Conservation (phyloP, 2,888 invertebrate species). For the Lasioglossum morio region DNA sequence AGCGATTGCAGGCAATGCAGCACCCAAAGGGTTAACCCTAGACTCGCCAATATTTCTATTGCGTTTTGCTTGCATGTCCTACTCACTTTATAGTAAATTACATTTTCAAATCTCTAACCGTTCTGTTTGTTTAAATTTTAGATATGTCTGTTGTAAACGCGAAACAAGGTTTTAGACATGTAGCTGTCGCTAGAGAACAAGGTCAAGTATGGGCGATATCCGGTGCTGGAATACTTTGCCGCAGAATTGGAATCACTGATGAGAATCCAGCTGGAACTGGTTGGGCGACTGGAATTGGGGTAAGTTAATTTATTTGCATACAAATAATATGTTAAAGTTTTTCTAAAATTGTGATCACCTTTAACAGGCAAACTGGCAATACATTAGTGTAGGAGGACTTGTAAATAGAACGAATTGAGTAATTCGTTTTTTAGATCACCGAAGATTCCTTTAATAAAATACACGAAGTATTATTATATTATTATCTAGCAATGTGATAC, state of each 20-base stretch:
- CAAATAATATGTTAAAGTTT: background rate
- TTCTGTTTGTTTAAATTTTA: conserved; percentile 46
- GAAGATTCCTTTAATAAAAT: conserved; percentile 7
- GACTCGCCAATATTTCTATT: background rate
- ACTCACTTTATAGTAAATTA: background rate
- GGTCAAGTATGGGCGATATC: conserved; percentile 92
- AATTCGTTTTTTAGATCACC: conserved; percentile 4
- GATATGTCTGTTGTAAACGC: conserved; percentile 81
- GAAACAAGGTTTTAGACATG: conserved; percentile 88
- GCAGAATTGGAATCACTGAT: conserved; percentile 90
- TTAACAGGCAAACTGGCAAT: conserved; percentile 82
- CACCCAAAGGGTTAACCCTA: conserved; percentile 9
- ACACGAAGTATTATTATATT: conserved; percentile 34
- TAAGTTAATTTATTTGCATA: conserved; percentile 76
- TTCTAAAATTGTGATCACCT: conserved; percentile 37
- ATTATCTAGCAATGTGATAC: conserved; percentile 24
- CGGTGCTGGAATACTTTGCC: conserved; percentile 89
- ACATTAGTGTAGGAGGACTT: conserved; percentile 79
- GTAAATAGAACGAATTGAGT: conserved; percentile 72
- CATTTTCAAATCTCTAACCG: background rate
- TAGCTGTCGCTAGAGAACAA: conserved; percentile 88
- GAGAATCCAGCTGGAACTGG: conserved; percentile 91
- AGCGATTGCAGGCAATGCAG: background rate
- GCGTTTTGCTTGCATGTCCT: conserved; percentile 2
- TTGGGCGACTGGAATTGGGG: conserved; percentile 91